Percentiles rank a stretch among this genome's conserved stretches.
phyloP scores from a whole-genome alignment of 2,888 invertebrate species.

The Omphaloscelis lunosa region DNA sequence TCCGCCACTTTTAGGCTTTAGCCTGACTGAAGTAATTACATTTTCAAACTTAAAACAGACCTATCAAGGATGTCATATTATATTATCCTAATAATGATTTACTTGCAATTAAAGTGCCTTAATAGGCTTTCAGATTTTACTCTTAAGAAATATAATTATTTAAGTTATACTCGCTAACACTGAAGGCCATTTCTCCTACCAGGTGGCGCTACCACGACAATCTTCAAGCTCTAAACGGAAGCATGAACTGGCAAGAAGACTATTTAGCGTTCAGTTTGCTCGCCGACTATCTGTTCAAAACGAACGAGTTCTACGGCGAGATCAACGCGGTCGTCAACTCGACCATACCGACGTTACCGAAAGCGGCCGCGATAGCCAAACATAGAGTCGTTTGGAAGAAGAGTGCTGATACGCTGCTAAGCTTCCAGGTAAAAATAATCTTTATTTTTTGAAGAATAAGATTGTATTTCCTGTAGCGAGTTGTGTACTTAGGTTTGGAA shows the following conservation, averaged over 20 bases:
- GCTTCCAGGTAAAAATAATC: conserved; percentile 82
- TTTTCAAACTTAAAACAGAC: background rate
- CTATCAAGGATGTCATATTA: background rate
- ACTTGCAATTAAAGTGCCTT: background rate
- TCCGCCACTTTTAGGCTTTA: background rate
- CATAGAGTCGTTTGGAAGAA: conserved; percentile 88
- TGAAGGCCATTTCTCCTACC: background rate
- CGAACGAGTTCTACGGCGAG: conserved; percentile 88
- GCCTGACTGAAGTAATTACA: background rate
- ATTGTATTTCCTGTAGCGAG: background rate
- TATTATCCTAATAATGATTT: background rate
- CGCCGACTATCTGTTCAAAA: conserved; percentile 86
- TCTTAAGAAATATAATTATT: too few species aligned
- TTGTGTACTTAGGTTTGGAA: conserved; percentile 23
- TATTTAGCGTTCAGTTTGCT: conserved; percentile 85
- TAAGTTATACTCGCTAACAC: background rate
- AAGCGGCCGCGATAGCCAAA: conserved; percentile 85
- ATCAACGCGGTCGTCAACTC: conserved; percentile 86
- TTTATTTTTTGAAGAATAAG: background rate
- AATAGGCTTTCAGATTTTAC: background rate
- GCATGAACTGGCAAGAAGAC: conserved; percentile 90
- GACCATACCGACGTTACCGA: conserved; percentile 85
- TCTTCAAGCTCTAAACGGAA: conserved; percentile 87
- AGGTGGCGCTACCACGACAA: conserved; percentile 90
- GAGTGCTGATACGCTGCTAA: conserved; percentile 86